Evolutionary conservation across 2,888 invertebrate species (phyloP).

Genomic region (Rhagonycha fulva): DNA sequence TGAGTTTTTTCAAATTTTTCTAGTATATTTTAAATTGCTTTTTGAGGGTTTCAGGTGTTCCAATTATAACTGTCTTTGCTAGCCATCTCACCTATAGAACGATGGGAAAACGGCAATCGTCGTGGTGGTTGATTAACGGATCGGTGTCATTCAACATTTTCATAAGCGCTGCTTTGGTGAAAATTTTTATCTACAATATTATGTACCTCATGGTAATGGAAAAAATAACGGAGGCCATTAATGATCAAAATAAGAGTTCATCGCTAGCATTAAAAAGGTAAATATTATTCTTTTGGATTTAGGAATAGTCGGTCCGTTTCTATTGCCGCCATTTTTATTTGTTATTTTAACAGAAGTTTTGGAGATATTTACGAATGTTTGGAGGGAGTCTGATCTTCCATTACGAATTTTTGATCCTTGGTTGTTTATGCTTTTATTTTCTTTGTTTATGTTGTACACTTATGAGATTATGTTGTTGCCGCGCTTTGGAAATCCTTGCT

Average conservation of each 20-base stretch:
- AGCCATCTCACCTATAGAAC: slow-evolving; percentile 70
- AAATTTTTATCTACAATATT: slow-evolving; percentile 69
- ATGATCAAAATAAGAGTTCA: slow-evolving; percentile 65
- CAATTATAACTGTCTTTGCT: slow-evolving; percentile 67
- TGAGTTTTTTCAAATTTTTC: slow-evolving; percentile 29
- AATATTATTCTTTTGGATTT: slow-evolving; percentile 1
- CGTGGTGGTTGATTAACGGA: slow-evolving; percentile 68
- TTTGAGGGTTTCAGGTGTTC: slow-evolving; percentile 60
- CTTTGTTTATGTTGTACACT: no score
- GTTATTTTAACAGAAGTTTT: no score
- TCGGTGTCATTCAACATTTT: slow-evolving; percentile 68
- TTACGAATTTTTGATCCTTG: no score
- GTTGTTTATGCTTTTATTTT: no score
- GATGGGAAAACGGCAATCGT: slow-evolving; percentile 60
- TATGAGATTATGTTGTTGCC: no score
- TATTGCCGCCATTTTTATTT: no score
- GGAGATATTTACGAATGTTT: no score
- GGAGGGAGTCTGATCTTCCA: no score
- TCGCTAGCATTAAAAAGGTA: slow-evolving; percentile 62
- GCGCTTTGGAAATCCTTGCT: no score
- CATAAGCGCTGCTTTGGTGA: slow-evolving; percentile 68
- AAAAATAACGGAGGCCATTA: slow-evolving; percentile 62
- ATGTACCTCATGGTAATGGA: slow-evolving; percentile 70
- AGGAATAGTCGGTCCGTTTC: no score
- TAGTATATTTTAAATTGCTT: not conserved